Evolutionary conservation across 2,797 vertebrate genomes (phyloP).

Genomic region (Siniperca obscura): DNA sequence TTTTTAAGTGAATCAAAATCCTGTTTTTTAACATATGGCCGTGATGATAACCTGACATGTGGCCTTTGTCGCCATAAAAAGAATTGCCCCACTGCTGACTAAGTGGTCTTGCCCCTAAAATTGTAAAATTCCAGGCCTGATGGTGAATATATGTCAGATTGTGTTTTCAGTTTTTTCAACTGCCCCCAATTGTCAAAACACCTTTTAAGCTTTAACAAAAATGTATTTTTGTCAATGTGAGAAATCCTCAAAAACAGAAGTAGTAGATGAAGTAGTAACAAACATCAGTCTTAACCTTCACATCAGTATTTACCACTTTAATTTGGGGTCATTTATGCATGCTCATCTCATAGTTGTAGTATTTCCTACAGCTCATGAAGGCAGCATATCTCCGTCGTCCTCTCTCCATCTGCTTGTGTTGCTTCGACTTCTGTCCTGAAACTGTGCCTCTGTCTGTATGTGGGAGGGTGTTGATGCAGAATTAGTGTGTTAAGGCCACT

Average conservation of each 20-base stretch:
- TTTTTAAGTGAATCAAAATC: no score
- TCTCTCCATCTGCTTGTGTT: constrained; percentile 48
- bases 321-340: not conserved
- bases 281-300: not conserved
- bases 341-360: not conserved
- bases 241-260: not conserved
- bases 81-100: no score
- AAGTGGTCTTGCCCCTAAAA: no score
- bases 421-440: constrained; percentile 54
- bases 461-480: constrained; percentile 73
- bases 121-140: no score
- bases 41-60: no score
- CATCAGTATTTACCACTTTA: not conserved
- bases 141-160: not conserved
- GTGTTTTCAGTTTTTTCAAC: constrained; percentile 2
- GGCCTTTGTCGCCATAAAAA: no score
- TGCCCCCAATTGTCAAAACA: not conserved
- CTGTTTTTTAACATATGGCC: no score
- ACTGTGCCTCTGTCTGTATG: constrained; percentile 51
- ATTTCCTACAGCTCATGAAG: constrained; percentile 41
- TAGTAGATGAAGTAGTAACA: not conserved
- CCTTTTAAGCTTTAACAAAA: not conserved
- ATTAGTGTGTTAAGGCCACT: constrained; percentile 65
- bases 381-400: constrained; percentile 30
- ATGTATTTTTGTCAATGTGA: not conserved